Conservation (phyloP, 2,113 vertebrate species). For the Prinia subflava region DNA sequence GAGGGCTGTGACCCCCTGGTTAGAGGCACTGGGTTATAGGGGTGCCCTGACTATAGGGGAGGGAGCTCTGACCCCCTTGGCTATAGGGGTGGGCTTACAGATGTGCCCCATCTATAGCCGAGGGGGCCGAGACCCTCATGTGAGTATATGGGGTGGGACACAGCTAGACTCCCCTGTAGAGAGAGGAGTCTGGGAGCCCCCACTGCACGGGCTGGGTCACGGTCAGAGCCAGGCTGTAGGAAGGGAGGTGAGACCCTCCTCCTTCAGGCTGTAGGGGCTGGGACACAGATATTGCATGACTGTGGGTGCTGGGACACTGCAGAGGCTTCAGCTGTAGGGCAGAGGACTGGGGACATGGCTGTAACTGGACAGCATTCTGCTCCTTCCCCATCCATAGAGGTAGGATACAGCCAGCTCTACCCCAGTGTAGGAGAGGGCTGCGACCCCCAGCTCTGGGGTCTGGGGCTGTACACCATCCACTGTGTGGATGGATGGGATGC, state of each 20-base stretch:
- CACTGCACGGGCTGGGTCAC: accelerated
- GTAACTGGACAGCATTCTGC: too few relatives aligned
- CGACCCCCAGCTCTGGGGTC: too few relatives aligned
- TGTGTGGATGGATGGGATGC: neutral
- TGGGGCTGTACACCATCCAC: accelerated
- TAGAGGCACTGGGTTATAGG: neutral
- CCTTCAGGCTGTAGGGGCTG: neutral
- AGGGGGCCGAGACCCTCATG: neutral
- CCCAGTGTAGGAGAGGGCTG: neutral
- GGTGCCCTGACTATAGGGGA: neutral
- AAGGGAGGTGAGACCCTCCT: neutral
- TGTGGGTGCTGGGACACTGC: neutral
- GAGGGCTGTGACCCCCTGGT: neutral
- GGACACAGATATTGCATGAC: neutral
- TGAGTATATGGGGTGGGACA: too few relatives aligned
- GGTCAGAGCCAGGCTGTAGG: neutral
- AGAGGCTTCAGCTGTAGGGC: neutral
- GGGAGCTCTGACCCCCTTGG: neutral
- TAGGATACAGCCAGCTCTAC: neutral
- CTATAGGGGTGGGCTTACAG: accelerated
- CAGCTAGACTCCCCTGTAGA: accelerated
- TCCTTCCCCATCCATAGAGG: neutral
- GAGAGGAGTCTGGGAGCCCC: too few relatives aligned
- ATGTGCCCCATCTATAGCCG: neutral
- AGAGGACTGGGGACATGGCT: neutral